Conservation (phyloP, 1,140 invertebrate species). For the Phenacoccus solenopsis region DNA sequence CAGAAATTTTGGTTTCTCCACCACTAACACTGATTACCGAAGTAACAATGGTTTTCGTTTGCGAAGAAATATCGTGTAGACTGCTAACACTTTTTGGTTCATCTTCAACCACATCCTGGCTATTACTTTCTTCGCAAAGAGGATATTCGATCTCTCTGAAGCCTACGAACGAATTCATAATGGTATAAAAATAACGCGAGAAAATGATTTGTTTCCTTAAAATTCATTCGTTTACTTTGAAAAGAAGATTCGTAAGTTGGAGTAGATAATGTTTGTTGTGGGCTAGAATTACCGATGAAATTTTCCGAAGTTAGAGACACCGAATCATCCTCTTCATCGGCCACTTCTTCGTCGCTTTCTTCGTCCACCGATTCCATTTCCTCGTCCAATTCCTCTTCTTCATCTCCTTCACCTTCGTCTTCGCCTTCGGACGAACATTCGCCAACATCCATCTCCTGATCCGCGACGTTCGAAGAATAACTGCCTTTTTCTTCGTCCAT, state of each 20-base stretch:
- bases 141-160: conserved; percentile 28
- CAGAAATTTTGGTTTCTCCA: conserved; percentile 26
- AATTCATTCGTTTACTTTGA: no score
- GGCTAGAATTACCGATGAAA: conserved; percentile 1
- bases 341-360: conserved; percentile 8
- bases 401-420: conserved; percentile 29
- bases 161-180: conserved; percentile 15
- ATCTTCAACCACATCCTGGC: conserved; percentile 8
- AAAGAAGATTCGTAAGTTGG: neutral
- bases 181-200: neutral
- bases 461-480: conserved; percentile 24
- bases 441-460: conserved; percentile 35
- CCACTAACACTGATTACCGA: neutral
- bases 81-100: conserved; percentile 26
- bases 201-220: no score
- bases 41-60: neutral
- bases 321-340: conserved; percentile 9
- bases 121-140: conserved; percentile 21
- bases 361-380: conserved; percentile 20
- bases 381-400: conserved; percentile 24
- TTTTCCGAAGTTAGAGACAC: conserved; percentile 24
- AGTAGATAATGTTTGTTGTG: neutral
- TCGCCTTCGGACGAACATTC: conserved; percentile 34
- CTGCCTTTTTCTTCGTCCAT: conserved; percentile 2
- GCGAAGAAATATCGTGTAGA: neutral